Percentiles rank a stretch among this genome's conserved stretches.
Conservation (phyloP, 2,888 invertebrate species). For the Branchellion lobata region DNA sequence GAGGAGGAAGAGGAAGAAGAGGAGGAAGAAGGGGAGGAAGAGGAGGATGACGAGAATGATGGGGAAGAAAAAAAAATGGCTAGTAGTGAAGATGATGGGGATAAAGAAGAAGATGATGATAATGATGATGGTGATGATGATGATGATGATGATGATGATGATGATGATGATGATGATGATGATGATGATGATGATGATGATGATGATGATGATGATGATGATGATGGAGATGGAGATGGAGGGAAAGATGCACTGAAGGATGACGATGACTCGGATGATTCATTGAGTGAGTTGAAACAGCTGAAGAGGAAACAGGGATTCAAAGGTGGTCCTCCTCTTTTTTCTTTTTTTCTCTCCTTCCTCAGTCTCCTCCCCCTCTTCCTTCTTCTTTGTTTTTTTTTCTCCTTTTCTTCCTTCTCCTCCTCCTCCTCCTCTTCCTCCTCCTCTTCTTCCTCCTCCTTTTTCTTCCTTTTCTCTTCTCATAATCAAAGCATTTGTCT, state of each 20-base stretch:
- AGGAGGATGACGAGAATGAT: too few species aligned
- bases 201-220: not conserved
- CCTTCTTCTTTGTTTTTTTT: too few species aligned
- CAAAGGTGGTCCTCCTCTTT: too few species aligned
- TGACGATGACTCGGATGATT: not conserved
- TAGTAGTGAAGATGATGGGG: not conserved
- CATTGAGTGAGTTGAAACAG: not conserved
- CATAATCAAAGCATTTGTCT: too few species aligned
- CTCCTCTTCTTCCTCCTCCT: too few species aligned
- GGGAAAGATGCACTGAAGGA: not conserved
- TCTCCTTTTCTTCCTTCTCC: too few species aligned
- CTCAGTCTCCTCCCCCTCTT: too few species aligned
- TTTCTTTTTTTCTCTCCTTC: too few species aligned
- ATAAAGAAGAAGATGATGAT: too few species aligned
- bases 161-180: too few species aligned
- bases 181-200: not conserved
- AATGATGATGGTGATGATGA: conserved; percentile 23
- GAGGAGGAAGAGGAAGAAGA: conserved; percentile 21
- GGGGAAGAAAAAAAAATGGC: not conserved
- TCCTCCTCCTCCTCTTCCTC: too few species aligned
- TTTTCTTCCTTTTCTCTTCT: too few species aligned
- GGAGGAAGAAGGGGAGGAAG: not conserved
- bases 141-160: not conserved
- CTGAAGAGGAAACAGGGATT: not conserved
- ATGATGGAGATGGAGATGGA: conserved; percentile 8